Percentiles rank a stretch among this genome's conserved stretches.
These are phyloP conservation scores for Anguilla anguilla DNA, from an alignment of 2,797 vertebrate species.

Conservation along the genomic window DNA sequence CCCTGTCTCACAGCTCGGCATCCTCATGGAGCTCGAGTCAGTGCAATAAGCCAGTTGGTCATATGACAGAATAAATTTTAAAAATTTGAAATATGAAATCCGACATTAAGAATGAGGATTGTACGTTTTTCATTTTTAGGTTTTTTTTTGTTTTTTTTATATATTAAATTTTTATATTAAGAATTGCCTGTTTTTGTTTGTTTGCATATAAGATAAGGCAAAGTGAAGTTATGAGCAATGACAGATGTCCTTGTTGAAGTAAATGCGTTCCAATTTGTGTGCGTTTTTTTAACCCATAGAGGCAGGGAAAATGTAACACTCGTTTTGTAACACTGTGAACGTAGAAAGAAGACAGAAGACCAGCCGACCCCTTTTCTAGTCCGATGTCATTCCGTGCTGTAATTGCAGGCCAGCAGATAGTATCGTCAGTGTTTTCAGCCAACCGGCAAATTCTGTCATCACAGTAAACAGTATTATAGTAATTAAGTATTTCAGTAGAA, in stretches of 20 bases:
- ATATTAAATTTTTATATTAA: background rate
- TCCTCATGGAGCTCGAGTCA: background rate
- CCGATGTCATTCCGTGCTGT: background rate
- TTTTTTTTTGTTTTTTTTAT: background rate
- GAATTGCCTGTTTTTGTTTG: background rate
- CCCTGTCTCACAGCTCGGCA: background rate
- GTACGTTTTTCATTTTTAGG: background rate
- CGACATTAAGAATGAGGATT: background rate
- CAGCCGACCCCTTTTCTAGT: slow-evolving; percentile 1
- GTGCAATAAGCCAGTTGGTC: background rate
- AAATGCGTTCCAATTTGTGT: background rate
- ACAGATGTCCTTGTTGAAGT: background rate
- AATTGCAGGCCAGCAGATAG: background rate
- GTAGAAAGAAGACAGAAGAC: background rate
- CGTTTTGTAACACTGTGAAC: slow-evolving; percentile 5
- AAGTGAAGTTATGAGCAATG: background rate
- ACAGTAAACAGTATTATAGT: slow-evolving; percentile 19
- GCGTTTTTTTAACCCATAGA: background rate
- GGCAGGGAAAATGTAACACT: slow-evolving; percentile 10
- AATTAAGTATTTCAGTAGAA: slow-evolving; percentile 22
- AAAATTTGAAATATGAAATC: background rate
- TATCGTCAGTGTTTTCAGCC: background rate
- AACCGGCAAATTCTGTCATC: background rate
- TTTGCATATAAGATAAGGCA: background rate
- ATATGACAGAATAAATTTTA: slow-evolving; percentile 12